Evolutionary conservation across 2,888 invertebrate species (phyloP).

Genomic region (Agonopterix arenella): DNA sequence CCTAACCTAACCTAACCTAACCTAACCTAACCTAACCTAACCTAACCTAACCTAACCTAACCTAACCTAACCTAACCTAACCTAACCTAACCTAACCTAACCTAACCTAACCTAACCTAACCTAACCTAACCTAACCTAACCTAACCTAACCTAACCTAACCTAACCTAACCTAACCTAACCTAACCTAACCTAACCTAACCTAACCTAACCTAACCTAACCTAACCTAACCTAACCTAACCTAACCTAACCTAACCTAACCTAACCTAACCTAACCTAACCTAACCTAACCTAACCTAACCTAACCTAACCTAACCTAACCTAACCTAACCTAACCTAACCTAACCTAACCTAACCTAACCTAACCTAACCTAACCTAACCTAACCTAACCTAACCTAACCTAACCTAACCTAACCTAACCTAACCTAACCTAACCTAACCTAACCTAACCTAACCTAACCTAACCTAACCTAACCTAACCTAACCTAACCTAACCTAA

Average conservation of each 20-base stretch:
- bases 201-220: slow-evolving; percentile 15
- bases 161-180: slow-evolving; percentile 20
- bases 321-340: slow-evolving; percentile 20
- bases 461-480: slow-evolving; percentile 20
- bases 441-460: slow-evolving; percentile 7
- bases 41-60: slow-evolving; percentile 7
- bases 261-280: slow-evolving; percentile 20
- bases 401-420: slow-evolving; percentile 15
- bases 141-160: slow-evolving; percentile 7
- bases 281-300: slow-evolving; percentile 15
- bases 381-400: slow-evolving; percentile 15
- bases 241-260: slow-evolving; percentile 7
- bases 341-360: slow-evolving; percentile 9
- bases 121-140: slow-evolving; percentile 20
- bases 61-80: slow-evolving; percentile 20
- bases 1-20: slow-evolving; percentile 15
- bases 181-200: slow-evolving; percentile 15
- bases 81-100: slow-evolving; percentile 15
- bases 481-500: slow-evolving; percentile 18
- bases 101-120: slow-evolving; percentile 15
- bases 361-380: slow-evolving; percentile 20
- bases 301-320: slow-evolving; percentile 15
- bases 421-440: slow-evolving; percentile 20
- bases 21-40: slow-evolving; percentile 20
- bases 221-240: slow-evolving; percentile 20